Conservation (phyloP, 2,797 vertebrate genomes). For the Onychomys leucogaster region DNA sequence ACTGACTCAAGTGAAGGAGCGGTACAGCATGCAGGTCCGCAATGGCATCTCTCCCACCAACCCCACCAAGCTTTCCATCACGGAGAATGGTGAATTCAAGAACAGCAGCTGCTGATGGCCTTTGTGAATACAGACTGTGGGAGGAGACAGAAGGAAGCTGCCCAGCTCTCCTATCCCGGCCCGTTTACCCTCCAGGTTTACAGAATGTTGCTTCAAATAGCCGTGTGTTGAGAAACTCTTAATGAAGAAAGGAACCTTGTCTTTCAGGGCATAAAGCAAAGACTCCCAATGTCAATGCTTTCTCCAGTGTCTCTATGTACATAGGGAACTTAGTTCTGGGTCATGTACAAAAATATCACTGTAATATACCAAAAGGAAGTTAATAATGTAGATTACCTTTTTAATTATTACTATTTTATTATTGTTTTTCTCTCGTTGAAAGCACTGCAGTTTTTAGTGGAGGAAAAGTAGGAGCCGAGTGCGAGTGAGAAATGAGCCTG, state of each 20-base stretch:
- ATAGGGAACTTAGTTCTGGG: slow-evolving; percentile 86
- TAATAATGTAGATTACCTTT: slow-evolving; percentile 89
- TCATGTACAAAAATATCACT: slow-evolving; percentile 89
- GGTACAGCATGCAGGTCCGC: slow-evolving; percentile 93
- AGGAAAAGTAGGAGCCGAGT: slow-evolving; percentile 78
- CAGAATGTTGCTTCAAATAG: slow-evolving; percentile 80
- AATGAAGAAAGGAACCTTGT: slow-evolving; percentile 80
- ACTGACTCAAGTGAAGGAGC: slow-evolving; percentile 98
- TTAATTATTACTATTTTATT: slow-evolving; percentile 90
- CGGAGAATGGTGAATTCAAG: slow-evolving; percentile 99
- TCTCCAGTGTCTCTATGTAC: slow-evolving; percentile 85
- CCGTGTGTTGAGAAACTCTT: slow-evolving; percentile 56
- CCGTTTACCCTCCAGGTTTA: slow-evolving; percentile 76
- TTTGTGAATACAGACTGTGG: slow-evolving; percentile 2
- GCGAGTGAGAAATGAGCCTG: slow-evolving; percentile 70
- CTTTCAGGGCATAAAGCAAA: slow-evolving; percentile 80
- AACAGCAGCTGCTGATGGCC: slow-evolving; percentile 95
- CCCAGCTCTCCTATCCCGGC: slow-evolving; percentile 10
- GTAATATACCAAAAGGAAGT: slow-evolving; percentile 90
- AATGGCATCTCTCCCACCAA: slow-evolving; percentile 96
- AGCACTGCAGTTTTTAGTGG: slow-evolving; percentile 86
- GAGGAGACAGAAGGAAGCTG: slow-evolving; percentile 62
- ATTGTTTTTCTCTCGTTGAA: slow-evolving; percentile 86
- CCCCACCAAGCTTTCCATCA: slow-evolving; percentile 98
- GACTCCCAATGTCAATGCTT: slow-evolving; percentile 72